These are phyloP conservation scores for Acanthochromis polyacanthus DNA, from an alignment of 2,113 vertebrate genomes.

Conservation along the genomic window DNA sequence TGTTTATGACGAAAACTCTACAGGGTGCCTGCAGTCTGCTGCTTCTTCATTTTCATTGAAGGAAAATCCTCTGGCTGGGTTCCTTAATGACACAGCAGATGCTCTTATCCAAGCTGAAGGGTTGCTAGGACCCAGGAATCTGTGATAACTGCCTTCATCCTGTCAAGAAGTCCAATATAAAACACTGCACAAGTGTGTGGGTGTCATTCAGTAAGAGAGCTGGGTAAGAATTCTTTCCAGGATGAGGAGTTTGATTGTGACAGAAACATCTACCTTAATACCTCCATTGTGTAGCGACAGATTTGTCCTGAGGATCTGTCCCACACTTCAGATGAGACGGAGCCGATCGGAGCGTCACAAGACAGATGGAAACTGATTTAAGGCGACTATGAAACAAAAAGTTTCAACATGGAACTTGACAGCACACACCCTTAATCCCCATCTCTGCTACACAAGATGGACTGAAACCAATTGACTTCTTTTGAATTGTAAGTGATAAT, in stretches of 20 bases:
- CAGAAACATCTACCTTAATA: constrained; percentile 4
- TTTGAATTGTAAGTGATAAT: constrained; percentile 9
- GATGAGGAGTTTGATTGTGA: constrained; percentile 33
- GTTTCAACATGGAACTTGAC: not conserved
- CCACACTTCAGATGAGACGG: not conserved
- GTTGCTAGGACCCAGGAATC: constrained; percentile 34
- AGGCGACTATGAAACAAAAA: not conserved
- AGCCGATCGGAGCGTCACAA: not conserved
- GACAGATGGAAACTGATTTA: not conserved
- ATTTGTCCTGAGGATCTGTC: constrained; percentile 16
- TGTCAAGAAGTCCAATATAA: constrained; percentile 49
- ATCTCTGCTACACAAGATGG: not conserved
- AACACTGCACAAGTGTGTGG: constrained; percentile 8
- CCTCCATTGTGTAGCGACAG: not conserved
- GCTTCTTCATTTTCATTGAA: constrained; percentile 33
- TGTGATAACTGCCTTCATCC: constrained; percentile 29
- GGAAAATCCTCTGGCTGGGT: constrained; percentile 53
- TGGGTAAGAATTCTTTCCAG: constrained; percentile 16
- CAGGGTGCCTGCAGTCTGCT: constrained; percentile 32
- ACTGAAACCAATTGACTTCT: not conserved
- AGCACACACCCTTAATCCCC: not conserved
- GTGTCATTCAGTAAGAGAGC: constrained; percentile 23
- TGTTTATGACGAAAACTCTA: constrained; percentile 43
- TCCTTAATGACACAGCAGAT: constrained; percentile 70
- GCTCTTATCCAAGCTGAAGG: constrained; percentile 45